Conservation (phyloP, 2,888 invertebrate species). For the Brachyptera risi region DNA sequence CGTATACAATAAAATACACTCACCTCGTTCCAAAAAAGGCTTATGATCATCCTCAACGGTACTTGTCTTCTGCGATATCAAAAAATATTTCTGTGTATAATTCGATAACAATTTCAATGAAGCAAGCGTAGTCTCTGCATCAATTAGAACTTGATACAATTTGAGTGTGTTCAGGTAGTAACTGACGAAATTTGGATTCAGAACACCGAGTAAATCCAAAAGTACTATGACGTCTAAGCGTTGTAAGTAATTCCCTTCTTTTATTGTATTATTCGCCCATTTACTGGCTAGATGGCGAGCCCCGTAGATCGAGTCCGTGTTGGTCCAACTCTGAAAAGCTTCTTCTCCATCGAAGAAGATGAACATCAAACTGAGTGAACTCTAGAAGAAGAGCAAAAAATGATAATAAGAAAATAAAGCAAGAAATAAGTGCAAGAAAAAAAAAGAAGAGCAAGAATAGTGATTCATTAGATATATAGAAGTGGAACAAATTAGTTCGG, state of each 20-base stretch:
- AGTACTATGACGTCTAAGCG: constrained; percentile 71
- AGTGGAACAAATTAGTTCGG: too few relatives aligned
- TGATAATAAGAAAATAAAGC: too few relatives aligned
- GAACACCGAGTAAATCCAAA: constrained; percentile 86
- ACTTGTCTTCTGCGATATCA: constrained; percentile 52
- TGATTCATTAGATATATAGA: too few relatives aligned
- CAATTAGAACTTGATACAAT: constrained; percentile 67
- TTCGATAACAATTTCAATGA: constrained; percentile 53
- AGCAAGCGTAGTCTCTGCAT: constrained; percentile 62
- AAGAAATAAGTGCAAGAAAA: too few relatives aligned
- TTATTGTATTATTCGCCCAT: constrained; percentile 54
- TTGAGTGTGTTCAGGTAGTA: constrained; percentile 72
- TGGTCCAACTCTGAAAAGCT: too few relatives aligned
- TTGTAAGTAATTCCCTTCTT: neutral
- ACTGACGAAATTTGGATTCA: constrained; percentile 79
- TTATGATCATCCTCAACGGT: constrained; percentile 90
- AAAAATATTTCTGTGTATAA: too few relatives aligned
- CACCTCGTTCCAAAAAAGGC: constrained; percentile 66
- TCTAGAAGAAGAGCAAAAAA: constrained; percentile 39
- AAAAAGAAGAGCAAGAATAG: too few relatives aligned
- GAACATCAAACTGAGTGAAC: constrained; percentile 67
- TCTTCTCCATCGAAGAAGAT: constrained; percentile 99
- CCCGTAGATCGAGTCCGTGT: constrained; percentile 98
- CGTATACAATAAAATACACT: too few relatives aligned
- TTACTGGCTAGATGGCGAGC: constrained; percentile 80